phyloP scores from a whole-genome alignment of 2,113 vertebrate species.

The Onychorhynchus coronatus region DNA sequence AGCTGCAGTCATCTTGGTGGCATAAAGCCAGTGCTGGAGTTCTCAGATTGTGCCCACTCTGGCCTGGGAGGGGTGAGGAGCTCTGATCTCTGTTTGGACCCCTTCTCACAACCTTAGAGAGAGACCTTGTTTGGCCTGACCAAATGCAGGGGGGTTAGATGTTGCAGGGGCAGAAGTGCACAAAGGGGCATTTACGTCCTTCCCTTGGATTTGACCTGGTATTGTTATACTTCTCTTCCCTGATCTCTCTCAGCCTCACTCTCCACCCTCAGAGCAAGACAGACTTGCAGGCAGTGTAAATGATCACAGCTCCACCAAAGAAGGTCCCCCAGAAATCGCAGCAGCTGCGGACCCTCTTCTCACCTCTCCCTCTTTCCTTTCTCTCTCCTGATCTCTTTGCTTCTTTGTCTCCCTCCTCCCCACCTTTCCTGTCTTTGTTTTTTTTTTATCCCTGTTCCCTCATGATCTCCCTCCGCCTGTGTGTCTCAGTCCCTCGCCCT shows the following conservation, averaged over 20 bases:
- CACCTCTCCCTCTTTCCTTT: not conserved
- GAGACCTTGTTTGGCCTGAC: not conserved
- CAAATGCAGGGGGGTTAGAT: rapidly evolving
- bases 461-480: not conserved
- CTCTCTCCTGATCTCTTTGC: not conserved
- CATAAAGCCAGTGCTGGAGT: not conserved
- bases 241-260: not conserved
- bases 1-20: not conserved
- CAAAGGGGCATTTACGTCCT: not conserved
- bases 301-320: not conserved
- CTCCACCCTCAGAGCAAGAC: not conserved
- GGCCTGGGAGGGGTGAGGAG: not conserved
- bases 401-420: not conserved
- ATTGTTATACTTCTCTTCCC: not conserved
- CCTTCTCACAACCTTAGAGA: not conserved
- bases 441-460: not conserved
- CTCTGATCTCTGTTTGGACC: not conserved
- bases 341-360: not conserved
- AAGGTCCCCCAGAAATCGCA: not conserved
- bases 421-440: conserved; percentile 15
- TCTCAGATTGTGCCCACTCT: not conserved
- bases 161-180: rapidly evolving
- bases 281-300: not conserved
- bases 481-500: conserved; percentile 47
- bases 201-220: not conserved